A percentile compares a stretch with the other conserved stretches of the same genome.
Conservation (phyloP, 2,113 vertebrate genomes). For the Brevimyrus niger region DNA sequence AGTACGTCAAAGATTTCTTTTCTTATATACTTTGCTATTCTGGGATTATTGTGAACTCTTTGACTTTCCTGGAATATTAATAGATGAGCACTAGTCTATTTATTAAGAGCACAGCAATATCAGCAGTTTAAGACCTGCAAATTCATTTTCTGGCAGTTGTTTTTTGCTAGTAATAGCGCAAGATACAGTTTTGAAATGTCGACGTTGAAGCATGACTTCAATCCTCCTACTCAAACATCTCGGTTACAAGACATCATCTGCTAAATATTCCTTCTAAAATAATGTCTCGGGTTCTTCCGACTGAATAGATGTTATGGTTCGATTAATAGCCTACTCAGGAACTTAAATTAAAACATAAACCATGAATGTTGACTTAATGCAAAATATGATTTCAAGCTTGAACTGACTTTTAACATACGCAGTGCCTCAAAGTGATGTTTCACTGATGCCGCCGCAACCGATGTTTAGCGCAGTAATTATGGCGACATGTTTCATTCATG, state of each 20-base stretch:
- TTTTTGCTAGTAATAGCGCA: background rate
- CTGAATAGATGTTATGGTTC: background rate
- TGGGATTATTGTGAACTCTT: background rate
- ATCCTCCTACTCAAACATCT: background rate
- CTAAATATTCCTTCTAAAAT: background rate
- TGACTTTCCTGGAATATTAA: background rate
- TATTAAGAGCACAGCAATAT: background rate
- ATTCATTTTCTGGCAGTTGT: background rate
- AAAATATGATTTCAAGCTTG: background rate
- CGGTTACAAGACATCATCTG: background rate
- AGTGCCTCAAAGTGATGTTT: background rate
- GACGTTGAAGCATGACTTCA: background rate
- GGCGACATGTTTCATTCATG: background rate
- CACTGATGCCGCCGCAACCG: background rate
- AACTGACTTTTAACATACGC: background rate
- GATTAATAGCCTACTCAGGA: background rate
- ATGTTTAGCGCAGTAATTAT: background rate
- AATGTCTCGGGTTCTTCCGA: background rate
- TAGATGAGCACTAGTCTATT: background rate
- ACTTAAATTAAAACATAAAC: background rate
- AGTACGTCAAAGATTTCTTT: background rate
- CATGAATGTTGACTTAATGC: background rate
- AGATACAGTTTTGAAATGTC: background rate
- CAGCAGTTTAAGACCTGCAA: background rate
- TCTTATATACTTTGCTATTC: background rate